A percentile compares a stretch with the other conserved stretches of the same genome.
phyloP scores from a whole-genome alignment of 1,140 invertebrate genomes.

The Drosophila funebris region DNA sequence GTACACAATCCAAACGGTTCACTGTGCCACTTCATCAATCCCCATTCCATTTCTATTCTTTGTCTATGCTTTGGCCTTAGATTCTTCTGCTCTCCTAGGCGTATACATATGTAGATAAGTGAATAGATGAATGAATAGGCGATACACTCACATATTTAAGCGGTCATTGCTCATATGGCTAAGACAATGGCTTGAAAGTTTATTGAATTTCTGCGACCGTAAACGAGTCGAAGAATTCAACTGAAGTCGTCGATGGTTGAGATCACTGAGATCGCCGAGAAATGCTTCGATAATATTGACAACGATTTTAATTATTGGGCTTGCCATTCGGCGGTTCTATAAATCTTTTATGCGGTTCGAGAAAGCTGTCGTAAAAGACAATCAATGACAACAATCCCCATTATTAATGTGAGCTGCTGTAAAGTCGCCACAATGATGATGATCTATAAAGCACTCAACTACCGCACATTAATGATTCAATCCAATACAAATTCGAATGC shows the following conservation, averaged over 20 bases:
- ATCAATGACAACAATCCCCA: slow-evolving; percentile 17
- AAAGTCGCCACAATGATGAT: not conserved
- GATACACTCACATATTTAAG: slow-evolving; percentile 5
- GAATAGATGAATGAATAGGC: slow-evolving; percentile 8
- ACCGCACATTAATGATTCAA: slow-evolving; percentile 11
- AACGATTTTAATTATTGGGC: slow-evolving; percentile 14
- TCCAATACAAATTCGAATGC: not conserved
- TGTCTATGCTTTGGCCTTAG: not conserved
- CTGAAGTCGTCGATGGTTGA: not conserved
- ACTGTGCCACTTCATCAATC: slow-evolving; percentile 57
- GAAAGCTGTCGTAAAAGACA: slow-evolving; percentile 30
- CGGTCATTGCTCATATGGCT: slow-evolving; percentile 29
- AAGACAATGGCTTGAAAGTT: slow-evolving; percentile 7
- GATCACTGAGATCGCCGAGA: not conserved
- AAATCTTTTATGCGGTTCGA: slow-evolving; percentile 14
- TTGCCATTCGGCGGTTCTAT: slow-evolving; percentile 1
- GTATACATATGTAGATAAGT: slow-evolving; percentile 35
- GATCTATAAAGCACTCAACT: slow-evolving; percentile 11
- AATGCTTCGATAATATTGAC: not conserved
- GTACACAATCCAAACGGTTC: slow-evolving; percentile 53
- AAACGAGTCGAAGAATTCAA: not conserved
- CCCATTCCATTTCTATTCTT: slow-evolving; percentile 38
- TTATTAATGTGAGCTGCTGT: slow-evolving; percentile 11
- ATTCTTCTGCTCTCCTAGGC: slow-evolving; percentile 6
- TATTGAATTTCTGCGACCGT: not conserved